Conservation (phyloP, 2,113 vertebrate genomes). For the Isurus oxyrinchus region DNA sequence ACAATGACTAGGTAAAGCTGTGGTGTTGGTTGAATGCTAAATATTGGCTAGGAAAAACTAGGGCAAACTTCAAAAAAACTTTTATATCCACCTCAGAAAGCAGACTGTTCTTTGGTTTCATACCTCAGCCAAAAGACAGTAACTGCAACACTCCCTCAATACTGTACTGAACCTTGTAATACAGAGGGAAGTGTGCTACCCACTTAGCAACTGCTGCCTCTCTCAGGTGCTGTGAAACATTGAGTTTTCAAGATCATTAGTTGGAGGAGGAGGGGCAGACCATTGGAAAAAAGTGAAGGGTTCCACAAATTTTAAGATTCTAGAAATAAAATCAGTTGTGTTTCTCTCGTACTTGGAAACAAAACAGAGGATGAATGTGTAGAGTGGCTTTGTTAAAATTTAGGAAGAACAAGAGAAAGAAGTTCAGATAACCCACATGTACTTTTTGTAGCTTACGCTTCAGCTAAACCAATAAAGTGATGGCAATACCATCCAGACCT, state of each 20-base stretch:
- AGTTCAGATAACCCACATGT: not conserved
- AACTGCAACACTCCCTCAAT: too few relatives aligned
- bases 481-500: not conserved
- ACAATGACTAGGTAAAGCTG: not conserved
- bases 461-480: not conserved
- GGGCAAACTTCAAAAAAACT: too few relatives aligned
- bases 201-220: too few relatives aligned
- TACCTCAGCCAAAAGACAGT: too few relatives aligned
- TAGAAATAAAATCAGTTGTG: not conserved
- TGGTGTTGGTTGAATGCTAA: too few relatives aligned
- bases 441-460: not conserved
- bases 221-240: not conserved
- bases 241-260: not conserved
- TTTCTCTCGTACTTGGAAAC: not conserved
- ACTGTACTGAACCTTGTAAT: too few relatives aligned
- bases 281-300: not conserved
- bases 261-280: not conserved
- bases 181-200: too few relatives aligned
- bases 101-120: too few relatives aligned
- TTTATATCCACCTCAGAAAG: too few relatives aligned
- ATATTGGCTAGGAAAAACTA: too few relatives aligned
- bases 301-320: not conserved
- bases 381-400: not conserved
- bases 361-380: not conserved
- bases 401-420: too few relatives aligned